A percentile compares a stretch with the other conserved stretches of the same genome.
phyloP scores from a whole-genome alignment of 2,113 vertebrate genomes.

The Balaeniceps rex region DNA sequence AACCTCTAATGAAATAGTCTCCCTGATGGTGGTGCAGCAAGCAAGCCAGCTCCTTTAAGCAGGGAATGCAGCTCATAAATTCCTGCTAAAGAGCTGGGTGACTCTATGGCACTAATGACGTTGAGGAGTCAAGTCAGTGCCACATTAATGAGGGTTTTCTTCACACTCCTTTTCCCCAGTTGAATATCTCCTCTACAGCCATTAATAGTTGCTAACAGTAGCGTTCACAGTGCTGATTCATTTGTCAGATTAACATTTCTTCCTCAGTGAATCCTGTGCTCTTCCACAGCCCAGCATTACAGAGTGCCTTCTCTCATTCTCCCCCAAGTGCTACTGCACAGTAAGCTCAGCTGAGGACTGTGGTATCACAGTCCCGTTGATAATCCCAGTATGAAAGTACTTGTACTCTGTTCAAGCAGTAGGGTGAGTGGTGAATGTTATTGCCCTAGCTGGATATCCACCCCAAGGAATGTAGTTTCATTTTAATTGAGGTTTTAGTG shows the following conservation, averaged over 20 bases:
- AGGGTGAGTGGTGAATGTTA: background rate
- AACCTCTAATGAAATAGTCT: background rate
- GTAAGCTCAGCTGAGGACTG: background rate
- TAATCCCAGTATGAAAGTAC: background rate
- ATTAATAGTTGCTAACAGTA: conserved; percentile 5
- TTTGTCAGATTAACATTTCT: conserved; percentile 32
- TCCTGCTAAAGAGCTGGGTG: background rate
- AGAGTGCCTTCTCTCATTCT: background rate
- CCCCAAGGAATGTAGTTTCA: background rate
- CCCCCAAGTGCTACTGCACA: background rate
- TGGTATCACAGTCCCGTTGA: background rate
- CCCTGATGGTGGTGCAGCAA: background rate
- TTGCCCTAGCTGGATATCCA: background rate
- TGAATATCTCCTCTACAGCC: background rate
- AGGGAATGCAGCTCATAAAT: background rate
- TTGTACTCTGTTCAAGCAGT: background rate
- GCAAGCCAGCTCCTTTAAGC: background rate
- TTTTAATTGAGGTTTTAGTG: background rate
- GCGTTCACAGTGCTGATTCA: background rate
- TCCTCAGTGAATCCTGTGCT: background rate
- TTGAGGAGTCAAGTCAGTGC: background rate
- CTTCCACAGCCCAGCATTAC: background rate
- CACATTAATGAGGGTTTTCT: conserved; percentile 23
- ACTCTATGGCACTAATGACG: background rate
- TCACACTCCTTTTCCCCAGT: background rate